phyloP scores from a whole-genome alignment of 2,797 vertebrate genomes.

The Austrolebias charrua region DNA sequence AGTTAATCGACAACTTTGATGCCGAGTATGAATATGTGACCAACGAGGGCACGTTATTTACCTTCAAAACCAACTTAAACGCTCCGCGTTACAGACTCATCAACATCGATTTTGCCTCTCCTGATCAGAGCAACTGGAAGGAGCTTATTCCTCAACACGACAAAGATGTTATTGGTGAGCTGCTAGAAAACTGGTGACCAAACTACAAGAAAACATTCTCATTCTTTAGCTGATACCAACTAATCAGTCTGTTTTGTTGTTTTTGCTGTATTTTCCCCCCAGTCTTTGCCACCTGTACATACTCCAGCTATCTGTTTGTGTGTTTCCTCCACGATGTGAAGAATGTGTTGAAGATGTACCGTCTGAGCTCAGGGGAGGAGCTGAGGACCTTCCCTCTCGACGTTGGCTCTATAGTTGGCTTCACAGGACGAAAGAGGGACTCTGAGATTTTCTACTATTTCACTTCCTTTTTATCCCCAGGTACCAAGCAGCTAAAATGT shows the following conservation, averaged over 20 bases:
- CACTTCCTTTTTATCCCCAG: constrained; percentile 96
- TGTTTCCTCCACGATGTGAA: constrained; percentile 98
- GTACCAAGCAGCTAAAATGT: constrained; percentile 64
- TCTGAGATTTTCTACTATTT: constrained; percentile 98
- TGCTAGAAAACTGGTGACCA: background rate
- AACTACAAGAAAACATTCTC: background rate
- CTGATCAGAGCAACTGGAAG: constrained; percentile 87
- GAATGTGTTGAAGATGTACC: constrained; percentile 92
- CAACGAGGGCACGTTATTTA: constrained; percentile 91
- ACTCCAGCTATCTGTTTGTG: constrained; percentile 88
- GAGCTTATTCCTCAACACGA: constrained; percentile 92
- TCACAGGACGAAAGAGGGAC: constrained; percentile 95
- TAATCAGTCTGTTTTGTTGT: background rate
- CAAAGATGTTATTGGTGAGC: constrained; percentile 94
- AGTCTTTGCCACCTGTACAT: constrained; percentile 96
- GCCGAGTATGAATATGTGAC: constrained; percentile 97
- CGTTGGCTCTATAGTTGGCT: constrained; percentile 95
- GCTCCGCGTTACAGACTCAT: constrained; percentile 94
- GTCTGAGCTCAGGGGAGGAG: constrained; percentile 87
- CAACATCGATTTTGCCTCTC: constrained; percentile 90
- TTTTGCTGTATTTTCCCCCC: constrained; percentile 14
- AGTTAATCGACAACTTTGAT: constrained; percentile 97
- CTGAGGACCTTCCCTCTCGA: constrained; percentile 91
- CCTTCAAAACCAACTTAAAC: constrained; percentile 94
- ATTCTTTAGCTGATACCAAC: background rate